A percentile compares a stretch with the other conserved stretches of the same genome.
These are phyloP conservation scores for Gobius niger DNA, from an alignment of 2,113 vertebrate genomes.

Conservation along the genomic window DNA sequence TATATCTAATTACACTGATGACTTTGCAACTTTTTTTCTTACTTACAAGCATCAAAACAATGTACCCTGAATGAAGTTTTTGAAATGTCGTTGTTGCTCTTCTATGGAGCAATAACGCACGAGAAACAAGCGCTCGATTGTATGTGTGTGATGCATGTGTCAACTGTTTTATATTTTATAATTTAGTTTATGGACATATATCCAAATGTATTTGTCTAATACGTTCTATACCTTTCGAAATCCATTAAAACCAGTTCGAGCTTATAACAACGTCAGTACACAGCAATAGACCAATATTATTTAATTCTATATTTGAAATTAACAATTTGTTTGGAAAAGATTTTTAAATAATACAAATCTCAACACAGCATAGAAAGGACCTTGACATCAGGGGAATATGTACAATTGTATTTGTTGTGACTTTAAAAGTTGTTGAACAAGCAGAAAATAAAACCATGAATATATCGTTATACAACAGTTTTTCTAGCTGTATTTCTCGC, in stretches of 20 bases:
- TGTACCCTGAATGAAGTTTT: background rate
- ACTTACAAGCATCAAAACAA: background rate
- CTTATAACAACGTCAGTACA: background rate
- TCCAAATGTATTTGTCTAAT: background rate
- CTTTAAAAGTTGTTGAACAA: background rate
- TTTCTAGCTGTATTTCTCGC: background rate
- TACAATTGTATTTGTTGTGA: slow-evolving; percentile 1
- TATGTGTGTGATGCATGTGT: background rate
- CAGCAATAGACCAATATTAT: slow-evolving; percentile 5
- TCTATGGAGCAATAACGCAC: background rate
- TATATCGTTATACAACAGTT: background rate
- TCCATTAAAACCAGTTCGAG: background rate
- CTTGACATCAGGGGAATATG: slow-evolving; percentile 5
- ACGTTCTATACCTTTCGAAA: background rate
- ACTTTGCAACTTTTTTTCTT: background rate
- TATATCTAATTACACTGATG: background rate
- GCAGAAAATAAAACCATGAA: background rate
- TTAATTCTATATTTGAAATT: slow-evolving; percentile 9
- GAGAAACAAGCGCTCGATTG: background rate
- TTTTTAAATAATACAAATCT: slow-evolving; percentile 2
- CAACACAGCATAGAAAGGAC: background rate
- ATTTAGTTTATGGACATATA: background rate
- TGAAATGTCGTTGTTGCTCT: background rate
- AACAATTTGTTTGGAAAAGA: slow-evolving; percentile 1
- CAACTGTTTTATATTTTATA: background rate